phyloP scores from a whole-genome alignment of 2,113 vertebrate genomes.

The Dromaius novaehollandiae region DNA sequence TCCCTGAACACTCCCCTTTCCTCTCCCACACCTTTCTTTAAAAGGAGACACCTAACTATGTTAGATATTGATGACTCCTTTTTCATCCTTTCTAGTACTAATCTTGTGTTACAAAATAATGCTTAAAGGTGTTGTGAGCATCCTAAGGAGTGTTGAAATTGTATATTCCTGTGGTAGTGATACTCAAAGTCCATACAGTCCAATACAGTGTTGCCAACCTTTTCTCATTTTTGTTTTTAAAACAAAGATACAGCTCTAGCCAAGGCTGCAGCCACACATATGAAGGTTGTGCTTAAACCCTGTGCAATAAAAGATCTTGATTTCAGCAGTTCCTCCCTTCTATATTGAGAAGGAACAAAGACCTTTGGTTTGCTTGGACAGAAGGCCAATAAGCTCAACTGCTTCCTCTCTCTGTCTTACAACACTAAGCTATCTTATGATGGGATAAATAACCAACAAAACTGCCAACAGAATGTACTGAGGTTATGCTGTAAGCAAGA shows the following conservation, averaged over 20 bases:
- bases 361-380: not conserved
- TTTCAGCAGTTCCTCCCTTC: not conserved
- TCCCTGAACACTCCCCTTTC: not conserved
- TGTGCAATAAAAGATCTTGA: not conserved
- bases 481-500: not conserved
- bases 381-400: not conserved
- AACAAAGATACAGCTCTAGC: not conserved
- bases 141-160: not conserved
- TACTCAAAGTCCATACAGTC: not conserved
- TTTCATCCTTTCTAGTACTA: not conserved
- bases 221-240: not conserved
- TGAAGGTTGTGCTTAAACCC: not conserved
- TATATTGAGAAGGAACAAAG: not conserved
- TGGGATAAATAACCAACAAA: not conserved
- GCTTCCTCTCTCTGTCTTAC: not conserved
- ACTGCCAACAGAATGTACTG: not conserved
- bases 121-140: not conserved
- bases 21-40: not conserved
- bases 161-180: not conserved
- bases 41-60: not conserved
- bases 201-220: fast-evolving
- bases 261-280: fast-evolving
- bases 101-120: not conserved
- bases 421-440: not conserved
- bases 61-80: not conserved